Conservation (phyloP, 1,140 invertebrate genomes). For the Pachypsylla venusta region DNA sequence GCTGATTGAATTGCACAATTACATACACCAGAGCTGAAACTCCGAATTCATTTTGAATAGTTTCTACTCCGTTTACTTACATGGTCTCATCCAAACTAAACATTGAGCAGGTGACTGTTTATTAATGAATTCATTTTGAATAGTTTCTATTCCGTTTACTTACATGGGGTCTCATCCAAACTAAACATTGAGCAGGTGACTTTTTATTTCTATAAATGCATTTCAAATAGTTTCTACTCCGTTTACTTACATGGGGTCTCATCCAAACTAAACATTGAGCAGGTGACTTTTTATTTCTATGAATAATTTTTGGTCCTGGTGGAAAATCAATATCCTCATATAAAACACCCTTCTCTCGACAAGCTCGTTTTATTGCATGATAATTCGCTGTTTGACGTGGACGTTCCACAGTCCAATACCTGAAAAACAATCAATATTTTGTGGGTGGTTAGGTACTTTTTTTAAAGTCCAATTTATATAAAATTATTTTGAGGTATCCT, state of each 20-base stretch:
- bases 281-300: constrained; percentile 39
- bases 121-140: too few species aligned
- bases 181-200: constrained; percentile 36
- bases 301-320: constrained; percentile 38
- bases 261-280: constrained; percentile 42
- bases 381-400: constrained; percentile 33
- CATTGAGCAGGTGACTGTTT: constrained; percentile 39
- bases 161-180: constrained; percentile 45
- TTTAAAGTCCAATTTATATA: too few species aligned
- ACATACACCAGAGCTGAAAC: too few species aligned
- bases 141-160: too few species aligned
- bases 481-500: too few species aligned
- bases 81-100: constrained; percentile 43
- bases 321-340: constrained; percentile 56
- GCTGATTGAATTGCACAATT: too few species aligned
- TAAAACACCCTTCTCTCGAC: constrained; percentile 39
- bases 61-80: too few species aligned
- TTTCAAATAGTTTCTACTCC: too few species aligned
- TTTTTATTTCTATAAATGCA: constrained; percentile 42
- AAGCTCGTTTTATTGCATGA: constrained; percentile 37
- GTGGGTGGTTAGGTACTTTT: too few species aligned
- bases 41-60: too few species aligned
- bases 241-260: constrained; percentile 42
- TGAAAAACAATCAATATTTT: too few species aligned
- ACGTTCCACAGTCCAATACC: constrained; percentile 42